Base-by-base conservation (phyloP, 2,113 vertebrate species). In the Ciconia stormi region DNA sequence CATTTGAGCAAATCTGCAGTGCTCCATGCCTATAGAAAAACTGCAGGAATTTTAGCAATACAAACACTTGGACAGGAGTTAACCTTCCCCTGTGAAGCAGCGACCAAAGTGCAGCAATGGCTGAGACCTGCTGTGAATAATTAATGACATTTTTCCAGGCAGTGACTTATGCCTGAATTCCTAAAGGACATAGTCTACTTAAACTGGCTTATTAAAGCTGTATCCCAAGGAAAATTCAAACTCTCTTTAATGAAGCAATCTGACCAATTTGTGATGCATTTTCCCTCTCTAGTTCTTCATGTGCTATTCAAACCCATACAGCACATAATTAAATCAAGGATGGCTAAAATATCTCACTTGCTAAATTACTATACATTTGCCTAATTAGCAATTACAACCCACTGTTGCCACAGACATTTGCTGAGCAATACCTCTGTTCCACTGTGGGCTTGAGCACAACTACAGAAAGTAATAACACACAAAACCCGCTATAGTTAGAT, bases 311-410 rank as follows among this genome's bases (percentile, higher is more conserved):
- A 63, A 87, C 18, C 40, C 55, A 71, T 66, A 32, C 44, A 77
- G 46, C 63, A 93, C 44, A 40, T 66, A 83, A 90, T 69, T 78
- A 73, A 89, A 72, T 46, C 55, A 62, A 63, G 79, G 94, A 53
- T 26, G 47, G 77, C 30, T 80, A 52, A 73, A 82, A 70, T 38
- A 55, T 36, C 66, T 86, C 82, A 83, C 76, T 85, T 61, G n/a
- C 55, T 79, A 93, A 93, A 89, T 92, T 44, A 89, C 59, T 72
- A 46, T 53, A 76, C 44, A 50, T 92, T 92, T 95, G 79, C 80
- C 71, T 94, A 87, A 96, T 95, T 92, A 94, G 87, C 93, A 96
- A 82, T 95, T 95, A 94, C 74, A 90, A 90, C 65, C 63, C 86
- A 80, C 38, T 90, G 80, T 62, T 91, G 58, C 59, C 50, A 81